Evolutionary conservation across 53 echinoderm and acorn worm genomes (phyloP).

Genomic region (Mesocentrotus franciscanus): DNA sequence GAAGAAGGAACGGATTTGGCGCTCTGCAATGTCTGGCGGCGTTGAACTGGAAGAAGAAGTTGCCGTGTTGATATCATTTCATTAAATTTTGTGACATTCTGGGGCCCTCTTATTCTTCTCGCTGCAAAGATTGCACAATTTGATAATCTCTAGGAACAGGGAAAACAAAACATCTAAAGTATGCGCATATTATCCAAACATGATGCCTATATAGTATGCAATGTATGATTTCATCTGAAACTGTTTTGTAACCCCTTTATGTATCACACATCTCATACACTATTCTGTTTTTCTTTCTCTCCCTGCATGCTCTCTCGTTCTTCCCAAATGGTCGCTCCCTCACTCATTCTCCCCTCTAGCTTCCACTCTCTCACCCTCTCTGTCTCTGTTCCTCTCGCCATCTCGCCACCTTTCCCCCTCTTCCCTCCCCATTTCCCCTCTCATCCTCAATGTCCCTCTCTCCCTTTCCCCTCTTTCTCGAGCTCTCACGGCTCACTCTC

Average conservation of each 20-base stretch:
- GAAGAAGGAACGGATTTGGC: too few relatives aligned
- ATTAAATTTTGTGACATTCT: not conserved
- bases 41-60: too few relatives aligned
- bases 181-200: too few relatives aligned
- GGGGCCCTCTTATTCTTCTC: not conserved
- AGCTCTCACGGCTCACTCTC: not conserved
- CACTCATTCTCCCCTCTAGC: not conserved
- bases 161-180: too few relatives aligned
- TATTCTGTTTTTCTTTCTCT: not conserved
- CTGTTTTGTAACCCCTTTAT: too few relatives aligned
- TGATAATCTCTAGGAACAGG: not conserved
- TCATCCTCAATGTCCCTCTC: not conserved
- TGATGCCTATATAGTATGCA: not conserved
- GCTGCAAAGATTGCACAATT: not conserved
- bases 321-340: not conserved
- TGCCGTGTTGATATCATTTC: too few relatives aligned
- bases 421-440: not conserved
- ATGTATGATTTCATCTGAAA: too few relatives aligned
- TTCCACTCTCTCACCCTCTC: not conserved
- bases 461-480: not conserved
- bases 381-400: not conserved
- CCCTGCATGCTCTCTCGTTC: not conserved
- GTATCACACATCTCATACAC: too few relatives aligned
- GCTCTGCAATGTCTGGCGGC: too few relatives aligned
- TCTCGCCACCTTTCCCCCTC: not conserved